These are phyloP conservation scores for Acleris sparsana DNA, from an alignment of 2,888 invertebrate genomes.

Conservation along the genomic window DNA sequence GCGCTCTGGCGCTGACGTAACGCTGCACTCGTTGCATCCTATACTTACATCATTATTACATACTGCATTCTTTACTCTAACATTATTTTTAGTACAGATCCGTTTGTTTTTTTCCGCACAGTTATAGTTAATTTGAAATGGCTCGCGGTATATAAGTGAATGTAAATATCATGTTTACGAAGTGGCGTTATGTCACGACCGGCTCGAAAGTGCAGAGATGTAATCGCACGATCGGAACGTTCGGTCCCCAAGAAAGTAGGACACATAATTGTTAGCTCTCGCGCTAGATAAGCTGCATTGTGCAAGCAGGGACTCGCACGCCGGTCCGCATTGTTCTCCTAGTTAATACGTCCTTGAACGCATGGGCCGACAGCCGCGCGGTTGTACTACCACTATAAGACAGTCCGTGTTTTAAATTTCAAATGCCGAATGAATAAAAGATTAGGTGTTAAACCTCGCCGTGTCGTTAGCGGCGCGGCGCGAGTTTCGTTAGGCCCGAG, in stretches of 20 bases:
- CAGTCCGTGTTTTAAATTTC: constrained; percentile 19
- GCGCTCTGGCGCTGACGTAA: constrained; percentile 56
- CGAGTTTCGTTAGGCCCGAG: constrained; percentile 43
- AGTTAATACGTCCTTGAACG: constrained; percentile 76
- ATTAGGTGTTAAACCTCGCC: constrained; percentile 15
- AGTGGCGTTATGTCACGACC: constrained; percentile 59
- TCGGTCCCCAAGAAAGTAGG: constrained; percentile 62
- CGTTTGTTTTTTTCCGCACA: background rate
- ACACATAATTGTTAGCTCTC: constrained; percentile 71
- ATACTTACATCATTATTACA: constrained; percentile 40
- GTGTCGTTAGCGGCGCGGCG: constrained; percentile 12
- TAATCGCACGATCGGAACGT: constrained; percentile 52
- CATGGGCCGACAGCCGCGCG: constrained; percentile 52
- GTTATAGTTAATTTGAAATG: background rate
- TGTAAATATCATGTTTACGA: constrained; percentile 46
- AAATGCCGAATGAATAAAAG: constrained; percentile 25
- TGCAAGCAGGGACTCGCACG: constrained; percentile 65
- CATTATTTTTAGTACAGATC: background rate
- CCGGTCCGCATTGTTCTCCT: constrained; percentile 62
- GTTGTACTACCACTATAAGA: constrained; percentile 4
- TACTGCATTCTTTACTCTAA: constrained; percentile 36
- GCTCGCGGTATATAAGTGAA: constrained; percentile 44
- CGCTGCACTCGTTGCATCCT: constrained; percentile 55
- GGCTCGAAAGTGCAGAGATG: constrained; percentile 60
- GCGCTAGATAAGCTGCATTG: constrained; percentile 76